Evolutionary conservation across 2,797 vertebrate genomes (phyloP).

Genomic region (Sebastes steindachneri): DNA sequence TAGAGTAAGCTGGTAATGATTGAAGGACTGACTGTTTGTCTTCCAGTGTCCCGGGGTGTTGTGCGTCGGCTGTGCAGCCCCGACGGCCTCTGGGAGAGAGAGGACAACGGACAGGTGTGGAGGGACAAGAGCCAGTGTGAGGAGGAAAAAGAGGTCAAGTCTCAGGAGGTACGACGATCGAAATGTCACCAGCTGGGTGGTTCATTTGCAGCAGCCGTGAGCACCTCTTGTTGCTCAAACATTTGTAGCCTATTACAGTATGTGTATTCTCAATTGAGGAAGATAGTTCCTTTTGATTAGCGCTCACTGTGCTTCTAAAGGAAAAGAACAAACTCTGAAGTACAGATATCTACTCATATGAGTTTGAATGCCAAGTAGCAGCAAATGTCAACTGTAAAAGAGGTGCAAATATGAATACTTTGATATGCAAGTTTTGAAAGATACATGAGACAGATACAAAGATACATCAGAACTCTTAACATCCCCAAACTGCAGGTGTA

Average conservation of each 20-base stretch:
- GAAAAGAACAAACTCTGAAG: no score
- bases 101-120: constrained; percentile 82
- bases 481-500: no score
- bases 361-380: neutral
- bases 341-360: no score
- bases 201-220: neutral
- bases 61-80: constrained; percentile 78
- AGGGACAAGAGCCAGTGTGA: constrained; percentile 85
- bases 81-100: constrained; percentile 80
- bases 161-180: constrained; percentile 77
- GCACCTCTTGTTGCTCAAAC: neutral
- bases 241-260: neutral
- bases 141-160: constrained; percentile 77
- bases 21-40: neutral
- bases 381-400: neutral
- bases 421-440: no score
- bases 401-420: neutral
- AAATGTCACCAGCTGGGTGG: neutral
- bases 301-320: neutral
- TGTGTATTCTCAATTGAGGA: neutral
- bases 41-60: constrained; percentile 81
- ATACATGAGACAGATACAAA: no score
- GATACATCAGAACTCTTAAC: no score
- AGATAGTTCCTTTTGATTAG: neutral
- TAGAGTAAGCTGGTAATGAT: neutral